Base-by-base conservation (phyloP, 2,113 vertebrate species). In the Uria aalge region DNA sequence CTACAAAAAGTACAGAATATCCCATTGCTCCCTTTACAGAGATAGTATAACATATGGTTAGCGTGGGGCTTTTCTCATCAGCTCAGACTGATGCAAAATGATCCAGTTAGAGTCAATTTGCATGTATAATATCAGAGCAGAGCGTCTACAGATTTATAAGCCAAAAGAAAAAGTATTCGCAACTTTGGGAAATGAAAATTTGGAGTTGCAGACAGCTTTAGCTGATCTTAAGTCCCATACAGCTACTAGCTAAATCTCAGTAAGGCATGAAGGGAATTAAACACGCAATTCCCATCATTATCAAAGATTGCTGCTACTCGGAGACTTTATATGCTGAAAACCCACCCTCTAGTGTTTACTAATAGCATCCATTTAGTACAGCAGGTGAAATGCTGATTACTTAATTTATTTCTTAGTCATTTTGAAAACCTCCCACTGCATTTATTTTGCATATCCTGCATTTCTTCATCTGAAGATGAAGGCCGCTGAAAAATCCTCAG, bases 41-140 rank as follows among this genome's bases (percentile, higher is more conserved):
- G 68, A 22, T 52, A 64, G 60, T 47, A 17, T 67, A 97, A 88
- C 94, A 97, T 96, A 97, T 91, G 95, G 94, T 83, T 95, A 96
- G 78, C 24, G 13, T 78, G 60, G 83, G 83, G 96, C 92, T 96
- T 94, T 88, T 93, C 96, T 97, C 96, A 92, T 96, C 91, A 91
- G 76, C 91, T 92, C 91, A 92, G 86, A n/a, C 63, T 94, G 94
- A 94, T 7, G 59, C 83, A 96, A 67, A 94, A 88, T 89, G 88
- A 94, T 87, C 72, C 91, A 94, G 79, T 91, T 82, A 78, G 72
- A 89, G 79, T 84, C 64, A 75, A 89, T 96, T 94, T 96, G 91
- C 76, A 94, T 91, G 83, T 81, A 84, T 60, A 94, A 96, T 92
- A 96, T 60, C 91, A 81, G 76, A 93, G 47, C 59, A 90, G 60